A percentile compares a stretch with the other conserved stretches of the same genome.
Conservation (phyloP, 1,140 invertebrate genomes). For the Chironomus striatipennis region DNA sequence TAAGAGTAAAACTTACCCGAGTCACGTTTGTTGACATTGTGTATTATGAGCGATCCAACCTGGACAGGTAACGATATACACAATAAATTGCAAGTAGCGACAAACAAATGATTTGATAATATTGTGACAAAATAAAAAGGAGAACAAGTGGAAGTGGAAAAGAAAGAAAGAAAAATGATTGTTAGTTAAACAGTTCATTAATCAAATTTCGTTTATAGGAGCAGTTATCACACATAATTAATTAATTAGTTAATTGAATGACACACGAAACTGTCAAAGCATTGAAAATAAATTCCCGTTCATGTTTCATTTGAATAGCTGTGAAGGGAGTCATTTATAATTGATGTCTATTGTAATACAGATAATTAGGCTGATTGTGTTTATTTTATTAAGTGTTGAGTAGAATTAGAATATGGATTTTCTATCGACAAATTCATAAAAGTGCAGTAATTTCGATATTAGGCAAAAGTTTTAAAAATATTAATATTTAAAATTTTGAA, state of each 20-base stretch:
- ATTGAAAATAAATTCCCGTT: too few relatives aligned
- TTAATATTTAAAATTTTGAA: too few relatives aligned
- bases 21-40: conserved; percentile 45
- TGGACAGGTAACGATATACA: conserved; percentile 26
- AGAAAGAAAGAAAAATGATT: conserved; percentile 6
- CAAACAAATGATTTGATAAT: neutral
- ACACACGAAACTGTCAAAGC: neutral
- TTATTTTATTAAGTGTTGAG: too few relatives aligned
- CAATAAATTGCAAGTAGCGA: neutral
- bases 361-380: too few relatives aligned
- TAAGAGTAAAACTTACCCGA: conserved; percentile 26
- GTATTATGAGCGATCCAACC: conserved; percentile 54
- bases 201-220: neutral
- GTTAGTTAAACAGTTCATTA: conserved; percentile 8
- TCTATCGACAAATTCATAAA: too few relatives aligned
- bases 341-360: too few relatives aligned
- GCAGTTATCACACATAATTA: neutral
- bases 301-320: too few relatives aligned
- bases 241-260: neutral
- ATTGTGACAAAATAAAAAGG: neutral
- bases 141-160: neutral
- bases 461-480: too few relatives aligned
- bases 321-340: too few relatives aligned
- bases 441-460: too few relatives aligned
- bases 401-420: too few relatives aligned